These are phyloP conservation scores for Thamnophis sirtalis DNA, from an alignment of 2,113 vertebrate species.

Conservation along the genomic window DNA sequence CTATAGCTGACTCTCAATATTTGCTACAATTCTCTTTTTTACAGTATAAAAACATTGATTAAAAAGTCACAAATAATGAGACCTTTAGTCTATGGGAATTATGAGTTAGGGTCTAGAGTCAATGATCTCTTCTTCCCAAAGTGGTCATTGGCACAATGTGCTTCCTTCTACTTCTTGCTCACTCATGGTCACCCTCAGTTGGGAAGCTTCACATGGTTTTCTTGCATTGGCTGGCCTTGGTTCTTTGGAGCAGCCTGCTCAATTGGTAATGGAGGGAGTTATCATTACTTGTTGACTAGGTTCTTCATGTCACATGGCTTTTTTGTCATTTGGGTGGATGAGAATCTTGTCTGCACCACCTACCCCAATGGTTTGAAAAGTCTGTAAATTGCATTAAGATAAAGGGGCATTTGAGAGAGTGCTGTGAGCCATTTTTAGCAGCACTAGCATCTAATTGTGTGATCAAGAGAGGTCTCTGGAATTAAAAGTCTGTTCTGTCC, in stretches of 20 bases:
- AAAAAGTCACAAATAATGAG: not conserved
- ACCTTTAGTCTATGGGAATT: not conserved
- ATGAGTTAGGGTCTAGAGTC: not conserved
- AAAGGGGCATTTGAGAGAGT: not conserved
- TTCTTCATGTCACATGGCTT: not conserved
- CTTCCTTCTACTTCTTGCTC: not conserved
- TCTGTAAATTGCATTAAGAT: not conserved
- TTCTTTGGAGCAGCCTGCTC: not conserved
- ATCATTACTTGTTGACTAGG: not conserved
- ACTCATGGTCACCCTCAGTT: not conserved
- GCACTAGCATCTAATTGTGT: not conserved
- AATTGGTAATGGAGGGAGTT: not conserved
- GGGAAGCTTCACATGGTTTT: not conserved
- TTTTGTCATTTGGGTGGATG: not conserved
- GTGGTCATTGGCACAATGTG: not conserved
- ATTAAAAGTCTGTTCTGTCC: not conserved
- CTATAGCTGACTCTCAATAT: not conserved
- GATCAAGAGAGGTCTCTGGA: not conserved
- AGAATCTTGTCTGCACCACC: not conserved
- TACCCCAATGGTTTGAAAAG: not conserved
- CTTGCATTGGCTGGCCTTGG: not conserved
- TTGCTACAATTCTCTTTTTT: not conserved
- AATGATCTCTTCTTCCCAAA: not conserved
- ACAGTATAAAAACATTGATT: not conserved
- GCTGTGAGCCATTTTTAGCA: not conserved